A percentile compares a stretch with the other conserved stretches of the same genome.
Evolutionary conservation across 2,888 invertebrate genomes (phyloP).

Genomic region (Icerya purchasi): DNA sequence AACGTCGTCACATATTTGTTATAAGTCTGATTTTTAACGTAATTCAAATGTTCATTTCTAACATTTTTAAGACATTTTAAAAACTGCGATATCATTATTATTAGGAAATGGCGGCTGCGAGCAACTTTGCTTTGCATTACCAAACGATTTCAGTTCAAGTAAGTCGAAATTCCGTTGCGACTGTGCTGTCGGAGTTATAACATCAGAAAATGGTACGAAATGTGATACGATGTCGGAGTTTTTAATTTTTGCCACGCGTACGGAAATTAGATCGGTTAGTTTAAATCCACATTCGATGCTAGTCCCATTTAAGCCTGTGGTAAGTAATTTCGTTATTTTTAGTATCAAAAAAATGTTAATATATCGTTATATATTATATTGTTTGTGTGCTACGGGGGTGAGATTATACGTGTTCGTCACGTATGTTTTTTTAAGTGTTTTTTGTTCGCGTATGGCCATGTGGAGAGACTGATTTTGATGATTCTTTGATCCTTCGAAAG

Average conservation of each 20-base stretch:
- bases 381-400: too few species aligned
- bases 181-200: conserved; percentile 71
- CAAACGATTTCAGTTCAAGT: conserved; percentile 36
- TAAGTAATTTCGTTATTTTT: conserved; percentile 20
- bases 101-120: conserved; percentile 64
- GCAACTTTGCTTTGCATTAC: conserved; percentile 86
- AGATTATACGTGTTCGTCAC: too few species aligned
- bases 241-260: conserved; percentile 78
- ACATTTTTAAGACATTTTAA: too few species aligned
- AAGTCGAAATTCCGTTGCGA: conserved; percentile 44
- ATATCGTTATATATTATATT: not conserved
- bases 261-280: conserved; percentile 77
- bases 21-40: not conserved
- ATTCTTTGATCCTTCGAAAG: too few species aligned
- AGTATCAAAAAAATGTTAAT: not conserved
- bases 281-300: conserved; percentile 61
- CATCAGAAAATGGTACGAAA: conserved; percentile 37
- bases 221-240: conserved; percentile 75
- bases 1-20: not conserved
- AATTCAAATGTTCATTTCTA: not conserved
- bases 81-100: not conserved
- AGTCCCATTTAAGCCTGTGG: conserved; percentile 61
- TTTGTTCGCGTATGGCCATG: too few species aligned
- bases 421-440: too few species aligned
- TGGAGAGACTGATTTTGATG: too few species aligned